Base-by-base conservation (phyloP, 2,113 vertebrate genomes). In the Pipra filicauda region DNA sequence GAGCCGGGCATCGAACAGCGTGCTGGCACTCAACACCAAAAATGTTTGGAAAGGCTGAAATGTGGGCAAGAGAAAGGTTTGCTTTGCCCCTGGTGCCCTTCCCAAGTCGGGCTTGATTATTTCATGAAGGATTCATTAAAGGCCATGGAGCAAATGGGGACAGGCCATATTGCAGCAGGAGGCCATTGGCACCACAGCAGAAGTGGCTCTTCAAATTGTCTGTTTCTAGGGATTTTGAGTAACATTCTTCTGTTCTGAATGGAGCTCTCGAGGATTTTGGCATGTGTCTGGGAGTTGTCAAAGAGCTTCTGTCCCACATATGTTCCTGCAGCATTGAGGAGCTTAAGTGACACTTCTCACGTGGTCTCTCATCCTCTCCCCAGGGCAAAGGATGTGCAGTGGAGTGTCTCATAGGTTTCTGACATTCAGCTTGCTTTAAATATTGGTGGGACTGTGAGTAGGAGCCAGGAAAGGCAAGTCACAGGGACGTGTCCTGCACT, bases 291-390 rank as follows among this genome's bases (percentile, higher is more conserved):
- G 57, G 76, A 89, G 65, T 59, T 92, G 94, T 93, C 80, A 94
- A 76, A 93, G 92, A 92, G 59, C 88, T 95, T 95, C 93, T 93
- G 89, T 95, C 91, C 94, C 89, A 84, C 86, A 67, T 95, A 90
- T 72, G 93, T 93, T 96, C 80, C 64, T 81, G 65, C 64, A 75
- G 86, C 61, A 12, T 1, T 78, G 76, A 89, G 76, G 75, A 95
- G 77, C 84, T 88, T 62, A 71, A 74, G 24, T 92, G 86, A 59
- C 59, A 46, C 75, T 88, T 59, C 83, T 95, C 76, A 79, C 3
- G 4, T 3, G 4, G 65, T 92, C 76, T 93, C 52, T 93, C 49
- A 41, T 87, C 65, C 80, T 92, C 65, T 93, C 86, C 80, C 80
- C 33, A n/a, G 86, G 91, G 86, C 80, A 91, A 61, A 70, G 73